phyloP scores from a whole-genome alignment of 2,797 vertebrate genomes.

The Astyanax mexicanus region DNA sequence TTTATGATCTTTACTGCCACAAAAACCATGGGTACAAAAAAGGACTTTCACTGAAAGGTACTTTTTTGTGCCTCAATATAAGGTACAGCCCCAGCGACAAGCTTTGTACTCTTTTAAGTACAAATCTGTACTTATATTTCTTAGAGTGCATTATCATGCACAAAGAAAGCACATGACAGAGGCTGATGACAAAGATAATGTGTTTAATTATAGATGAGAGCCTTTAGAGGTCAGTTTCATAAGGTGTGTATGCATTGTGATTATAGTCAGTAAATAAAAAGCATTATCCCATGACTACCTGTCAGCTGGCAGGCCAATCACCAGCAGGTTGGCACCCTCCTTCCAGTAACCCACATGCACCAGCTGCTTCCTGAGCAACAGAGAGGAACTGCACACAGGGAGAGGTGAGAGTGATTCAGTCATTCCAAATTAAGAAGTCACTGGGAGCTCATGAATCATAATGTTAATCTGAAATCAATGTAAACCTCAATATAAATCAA shows the following conservation, averaged over 20 bases:
- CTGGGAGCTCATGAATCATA: neutral
- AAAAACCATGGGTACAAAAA: no score
- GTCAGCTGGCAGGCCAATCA: conserved; percentile 91
- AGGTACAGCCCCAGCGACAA: no score
- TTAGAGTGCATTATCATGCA: neutral
- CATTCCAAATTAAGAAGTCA: neutral
- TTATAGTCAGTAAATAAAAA: neutral
- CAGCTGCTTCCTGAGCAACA: conserved; percentile 87
- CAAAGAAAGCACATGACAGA: neutral
- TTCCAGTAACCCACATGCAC: conserved; percentile 96
- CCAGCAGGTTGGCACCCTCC: conserved; percentile 87
- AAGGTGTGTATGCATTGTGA: neutral
- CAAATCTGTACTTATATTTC: no score
- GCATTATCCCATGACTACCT: conserved; percentile 75
- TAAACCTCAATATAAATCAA: no score
- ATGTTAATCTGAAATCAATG: neutral
- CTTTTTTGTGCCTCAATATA: no score
- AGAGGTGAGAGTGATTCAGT: neutral
- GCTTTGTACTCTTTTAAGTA: no score
- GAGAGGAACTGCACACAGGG: conserved; percentile 84
- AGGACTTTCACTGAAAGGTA: no score
- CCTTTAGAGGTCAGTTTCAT: neutral
- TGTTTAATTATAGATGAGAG: neutral
- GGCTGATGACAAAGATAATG: neutral
- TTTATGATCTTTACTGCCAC: no score